These are phyloP conservation scores for Acanthis flammea DNA, from an alignment of 2,797 vertebrate species.

Conservation along the genomic window DNA sequence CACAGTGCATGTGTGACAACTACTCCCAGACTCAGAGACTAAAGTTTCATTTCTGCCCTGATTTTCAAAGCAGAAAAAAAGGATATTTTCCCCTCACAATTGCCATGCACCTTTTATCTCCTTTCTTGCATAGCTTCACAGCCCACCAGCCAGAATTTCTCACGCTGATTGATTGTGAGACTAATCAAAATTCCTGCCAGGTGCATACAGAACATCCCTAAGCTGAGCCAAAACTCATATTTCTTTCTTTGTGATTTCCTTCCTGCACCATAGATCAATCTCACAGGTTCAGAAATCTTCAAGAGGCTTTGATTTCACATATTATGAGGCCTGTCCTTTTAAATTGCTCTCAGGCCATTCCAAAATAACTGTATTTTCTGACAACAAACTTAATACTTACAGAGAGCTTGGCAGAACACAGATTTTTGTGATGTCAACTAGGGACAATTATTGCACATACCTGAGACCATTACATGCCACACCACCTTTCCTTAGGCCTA, in stretches of 20 bases:
- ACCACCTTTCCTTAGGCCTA: not conserved
- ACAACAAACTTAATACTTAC: not conserved
- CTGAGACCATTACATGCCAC: not conserved
- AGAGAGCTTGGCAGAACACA: not conserved
- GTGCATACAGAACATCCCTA: not conserved
- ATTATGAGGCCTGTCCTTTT: not conserved
- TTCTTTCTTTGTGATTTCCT: not conserved
- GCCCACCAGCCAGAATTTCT: not conserved
- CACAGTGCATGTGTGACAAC: no score
- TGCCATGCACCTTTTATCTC: not conserved
- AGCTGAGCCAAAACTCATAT: not conserved
- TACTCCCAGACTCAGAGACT: not conserved
- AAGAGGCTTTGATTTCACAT: not conserved
- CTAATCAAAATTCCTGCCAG: not conserved
- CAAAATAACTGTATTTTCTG: not conserved
- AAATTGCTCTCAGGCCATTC: not conserved
- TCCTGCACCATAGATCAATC: not conserved
- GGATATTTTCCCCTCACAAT: not conserved
- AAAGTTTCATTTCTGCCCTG: not conserved
- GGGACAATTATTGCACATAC: not conserved
- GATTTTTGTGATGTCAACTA: not conserved
- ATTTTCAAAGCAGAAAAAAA: not conserved
- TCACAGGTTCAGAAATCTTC: not conserved
- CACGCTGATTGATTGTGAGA: not conserved
- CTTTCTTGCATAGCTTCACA: not conserved